A percentile compares a stretch with the other conserved stretches of the same genome.
Conservation (phyloP, 2,888 invertebrate genomes). For the Nymphalis c-album region DNA sequence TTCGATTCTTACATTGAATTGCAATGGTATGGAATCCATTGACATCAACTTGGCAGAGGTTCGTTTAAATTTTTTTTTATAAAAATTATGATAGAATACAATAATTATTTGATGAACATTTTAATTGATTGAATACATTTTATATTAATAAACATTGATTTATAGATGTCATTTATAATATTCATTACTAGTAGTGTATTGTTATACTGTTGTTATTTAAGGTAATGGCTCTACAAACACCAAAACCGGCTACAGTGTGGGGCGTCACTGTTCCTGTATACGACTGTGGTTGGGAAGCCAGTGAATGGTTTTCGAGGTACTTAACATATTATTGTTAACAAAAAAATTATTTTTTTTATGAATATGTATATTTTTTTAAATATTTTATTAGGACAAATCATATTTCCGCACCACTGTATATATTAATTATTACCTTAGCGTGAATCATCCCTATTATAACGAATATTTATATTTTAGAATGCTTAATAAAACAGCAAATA, state of each 20-base stretch:
- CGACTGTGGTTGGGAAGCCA: slow-evolving; percentile 87
- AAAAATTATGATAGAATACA: background rate
- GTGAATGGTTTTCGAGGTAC: slow-evolving; percentile 88
- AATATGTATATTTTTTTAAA: background rate
- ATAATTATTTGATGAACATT: too few relatives aligned
- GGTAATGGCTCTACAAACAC: slow-evolving; percentile 53
- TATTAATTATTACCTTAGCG: too few relatives aligned
- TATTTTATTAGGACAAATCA: background rate
- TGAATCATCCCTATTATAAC: too few relatives aligned
- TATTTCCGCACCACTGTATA: too few relatives aligned
- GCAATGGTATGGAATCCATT: slow-evolving; percentile 79
- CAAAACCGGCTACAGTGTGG: slow-evolving; percentile 80
- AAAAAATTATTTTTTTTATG: background rate
- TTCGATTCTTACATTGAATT: slow-evolving; percentile 77
- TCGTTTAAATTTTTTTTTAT: background rate
- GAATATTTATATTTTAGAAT: slow-evolving; percentile 56
- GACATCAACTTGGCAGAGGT: slow-evolving; percentile 78
- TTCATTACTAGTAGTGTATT: too few relatives aligned
- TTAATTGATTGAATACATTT: too few relatives aligned
- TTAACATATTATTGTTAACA: slow-evolving; percentile 20
- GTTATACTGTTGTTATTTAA: slow-evolving; percentile 38
- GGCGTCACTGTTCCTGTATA: slow-evolving; percentile 80
- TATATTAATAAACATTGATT: too few relatives aligned
- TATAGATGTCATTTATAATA: too few relatives aligned
- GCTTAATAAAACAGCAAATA: slow-evolving; percentile 72